Conservation (phyloP, 2,113 vertebrate species). For the Silurus asotus region DNA sequence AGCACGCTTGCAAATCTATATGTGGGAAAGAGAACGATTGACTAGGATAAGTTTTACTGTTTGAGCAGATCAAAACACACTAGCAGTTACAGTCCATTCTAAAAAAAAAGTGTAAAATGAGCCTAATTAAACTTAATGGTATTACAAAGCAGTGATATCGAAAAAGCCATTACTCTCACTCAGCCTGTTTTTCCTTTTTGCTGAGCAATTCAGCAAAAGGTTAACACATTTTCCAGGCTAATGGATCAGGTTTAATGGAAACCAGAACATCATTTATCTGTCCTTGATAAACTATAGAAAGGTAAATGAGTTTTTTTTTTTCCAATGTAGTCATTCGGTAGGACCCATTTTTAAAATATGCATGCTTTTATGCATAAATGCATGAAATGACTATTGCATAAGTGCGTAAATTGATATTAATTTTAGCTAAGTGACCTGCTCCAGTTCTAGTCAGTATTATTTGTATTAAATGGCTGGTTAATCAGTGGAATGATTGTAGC, state of each 20-base stretch:
- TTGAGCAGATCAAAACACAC: conserved; percentile 42
- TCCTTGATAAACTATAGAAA: conserved; percentile 43
- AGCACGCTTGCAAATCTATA: background rate
- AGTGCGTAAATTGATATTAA: conserved; percentile 16
- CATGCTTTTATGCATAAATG: conserved; percentile 40
- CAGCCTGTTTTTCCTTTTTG: conserved; percentile 30
- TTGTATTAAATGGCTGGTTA: conserved; percentile 69
- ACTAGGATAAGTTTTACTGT: background rate
- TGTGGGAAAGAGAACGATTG: background rate
- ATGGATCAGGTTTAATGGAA: conserved; percentile 44
- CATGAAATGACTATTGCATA: conserved; percentile 35
- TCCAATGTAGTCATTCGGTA: conserved; percentile 28
- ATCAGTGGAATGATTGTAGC: conserved; percentile 64
- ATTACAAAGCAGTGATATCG: conserved; percentile 54
- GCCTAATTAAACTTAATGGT: conserved; percentile 51
- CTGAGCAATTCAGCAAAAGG: conserved; percentile 51
- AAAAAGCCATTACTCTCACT: conserved; percentile 62
- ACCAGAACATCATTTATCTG: conserved; percentile 39
- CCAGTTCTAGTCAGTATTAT: conserved; percentile 54
- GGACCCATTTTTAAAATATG: conserved; percentile 40
- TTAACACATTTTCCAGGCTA: conserved; percentile 47
- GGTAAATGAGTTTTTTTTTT: conserved; percentile 28
- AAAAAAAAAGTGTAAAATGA: conserved; percentile 44
- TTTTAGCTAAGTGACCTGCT: conserved; percentile 58
- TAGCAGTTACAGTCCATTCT: conserved; percentile 47